Evolutionary conservation across 2,113 vertebrate species (phyloP), one percentile per base, ranked within the genome.

Genomic region (Dromaius novaehollandiae): DNA sequence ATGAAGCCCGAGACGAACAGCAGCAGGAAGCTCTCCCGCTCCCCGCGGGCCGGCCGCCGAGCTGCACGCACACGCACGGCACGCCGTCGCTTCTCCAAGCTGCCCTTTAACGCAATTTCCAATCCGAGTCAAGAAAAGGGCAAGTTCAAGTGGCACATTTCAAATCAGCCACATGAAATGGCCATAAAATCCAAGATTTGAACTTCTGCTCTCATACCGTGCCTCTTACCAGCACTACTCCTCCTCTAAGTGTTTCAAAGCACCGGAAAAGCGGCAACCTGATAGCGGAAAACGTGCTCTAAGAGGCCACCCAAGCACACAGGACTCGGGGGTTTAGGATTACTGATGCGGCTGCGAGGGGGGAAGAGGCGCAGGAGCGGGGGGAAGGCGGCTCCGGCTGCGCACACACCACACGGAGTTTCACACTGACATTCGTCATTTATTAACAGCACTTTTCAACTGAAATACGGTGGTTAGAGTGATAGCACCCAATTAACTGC

Each of bases 401-500:
- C 69, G 5, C 25, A 1, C 34, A 56, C 30, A 90, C 30, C 34
- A 22, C 42, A 15, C 11, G 0, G 3, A 28, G 53, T 14, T n/a
- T 55, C 71, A 20, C 15, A 1, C 34, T 2, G 20, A 30, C 20
- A 3, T 76, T 32, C 20, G 73, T 44, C 69, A 24, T 58, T 82
- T 82, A 40, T 32, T 13, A 46, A 69, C 56, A 74, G 92, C 5
- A 1, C 53, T 65, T 68, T 65, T 26, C 76, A 32, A 48, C 81
- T 80, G 50, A 44, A 85, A 46, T 28, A 20, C 86, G 89, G 81
- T 74, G 64, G 55, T 38, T 89, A 68, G 74, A 76, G 36, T 18
- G 81, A 91, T 68, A 73, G 93, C 73, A 88, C 65, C 88, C 90
- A 96, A 95, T 95, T 96, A 97, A 86, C 94, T 61, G 70, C 82